Base-by-base conservation (phyloP, 2,888 invertebrate species). In the Bombylius major region DNA sequence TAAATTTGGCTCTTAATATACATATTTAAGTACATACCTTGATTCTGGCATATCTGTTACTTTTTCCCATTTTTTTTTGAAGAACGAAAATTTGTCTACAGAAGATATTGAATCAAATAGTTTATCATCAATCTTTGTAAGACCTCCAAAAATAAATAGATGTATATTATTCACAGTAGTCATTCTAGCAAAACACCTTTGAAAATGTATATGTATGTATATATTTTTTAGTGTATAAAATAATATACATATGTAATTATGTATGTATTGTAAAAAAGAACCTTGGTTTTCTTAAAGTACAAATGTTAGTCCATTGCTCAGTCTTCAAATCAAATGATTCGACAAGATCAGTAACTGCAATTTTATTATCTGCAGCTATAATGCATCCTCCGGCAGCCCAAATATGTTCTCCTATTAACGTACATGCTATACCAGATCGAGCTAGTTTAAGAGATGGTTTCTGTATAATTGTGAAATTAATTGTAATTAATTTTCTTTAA, bases 311-410 rank as follows among this genome's bases (percentile, higher is more conserved):
- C 61, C 61, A 61, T 11, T 80, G 77, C 66, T 83, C 78, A 57
- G 75, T 78, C 60, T 75, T 76, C 0, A 80, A 77, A 67, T 83
- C 81, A 66, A 82, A 84, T 68, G 80, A 81, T 68, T 84, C 84
- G 4, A 84, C 82, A 54, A 76, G 76, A 62, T 77, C 78, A 61
- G 79, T 77, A 54, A 83, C 74, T 4, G 14, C 14, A 44, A 36
- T 50, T 0, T 79, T 78, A 33, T 76, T 75, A 56, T 77, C 77
- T 66, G 77, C 77, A 63, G 79, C 78, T 31, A 78, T 78, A 9
- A 80, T 80, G 80, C 86, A 81, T 46, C 87, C 87, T 47, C 87
- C 86, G 12, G 82, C 84, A 50, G 84, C 82, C 85, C 85, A 86
- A 69, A 87, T 84, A 63, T 80, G 60, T 49, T 64, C 60, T 46